Evolutionary conservation across 23 tunicate species (phyloP).

Genomic region (Oikopleura albicans): DNA sequence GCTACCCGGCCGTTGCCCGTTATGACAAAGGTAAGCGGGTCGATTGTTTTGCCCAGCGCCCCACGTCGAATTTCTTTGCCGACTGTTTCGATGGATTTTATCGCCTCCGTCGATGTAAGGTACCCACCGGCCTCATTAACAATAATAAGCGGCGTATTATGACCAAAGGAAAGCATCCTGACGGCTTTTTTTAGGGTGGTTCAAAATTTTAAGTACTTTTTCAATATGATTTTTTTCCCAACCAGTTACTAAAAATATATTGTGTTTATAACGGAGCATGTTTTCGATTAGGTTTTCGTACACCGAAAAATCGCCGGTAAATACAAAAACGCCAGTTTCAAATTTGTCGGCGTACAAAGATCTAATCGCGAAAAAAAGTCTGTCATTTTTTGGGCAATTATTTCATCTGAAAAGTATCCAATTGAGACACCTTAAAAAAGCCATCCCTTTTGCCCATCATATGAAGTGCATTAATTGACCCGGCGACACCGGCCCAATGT

Average conservation of each 20-base stretch:
- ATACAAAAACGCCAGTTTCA: not conserved
- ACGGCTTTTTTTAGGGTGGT: no score
- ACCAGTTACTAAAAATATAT: no score
- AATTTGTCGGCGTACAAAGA: no score
- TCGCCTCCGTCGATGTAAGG: slow-evolving; percentile 80
- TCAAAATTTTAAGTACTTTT: no score
- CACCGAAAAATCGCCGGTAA: not conserved
- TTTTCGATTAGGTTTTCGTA: not conserved
- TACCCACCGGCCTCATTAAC: slow-evolving; percentile 27
- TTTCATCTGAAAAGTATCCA: not conserved
- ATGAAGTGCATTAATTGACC: not conserved
- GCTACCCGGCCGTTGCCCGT: slow-evolving; percentile 94
- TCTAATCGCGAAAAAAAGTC: no score
- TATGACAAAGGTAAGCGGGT: slow-evolving; percentile 78
- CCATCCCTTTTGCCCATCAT: not conserved
- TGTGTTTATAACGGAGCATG: no score
- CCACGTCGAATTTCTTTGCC: slow-evolving; percentile 77
- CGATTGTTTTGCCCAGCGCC: slow-evolving; percentile 62
- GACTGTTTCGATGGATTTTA: slow-evolving; percentile 78
- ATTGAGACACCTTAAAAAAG: not conserved
- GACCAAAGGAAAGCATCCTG: not conserved
- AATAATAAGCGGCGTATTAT: not conserved
- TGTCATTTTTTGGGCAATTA: no score
- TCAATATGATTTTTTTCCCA: no score
- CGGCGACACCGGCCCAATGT: slow-evolving; percentile 79